Base-by-base conservation (phyloP, 2,888 invertebrate genomes). In the Phasia obesa region DNA sequence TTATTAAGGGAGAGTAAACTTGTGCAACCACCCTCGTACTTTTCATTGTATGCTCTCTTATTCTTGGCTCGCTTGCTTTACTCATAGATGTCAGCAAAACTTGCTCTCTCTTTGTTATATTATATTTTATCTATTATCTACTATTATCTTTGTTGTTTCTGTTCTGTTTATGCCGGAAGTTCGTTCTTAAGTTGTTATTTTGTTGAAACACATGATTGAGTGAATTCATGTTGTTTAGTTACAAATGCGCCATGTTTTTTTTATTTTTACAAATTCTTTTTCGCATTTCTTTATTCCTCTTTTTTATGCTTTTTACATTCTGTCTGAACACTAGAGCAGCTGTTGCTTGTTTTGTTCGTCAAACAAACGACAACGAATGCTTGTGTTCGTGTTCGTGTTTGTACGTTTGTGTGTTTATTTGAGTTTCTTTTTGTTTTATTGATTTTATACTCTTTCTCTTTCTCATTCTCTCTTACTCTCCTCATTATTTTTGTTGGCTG, bases 321-420 rank as follows among this genome's bases (percentile, higher is more conserved):
- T 49, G 23, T 17, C 38, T 49, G 19, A 70, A 59, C 49, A 53
- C 51, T 19, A 11, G 49, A 76, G 60, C 79, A 75, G 79, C 62
- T 83, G 79, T 83, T 83, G 83, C 75, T 83, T 79, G 38, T 59
- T 60, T 27, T 31, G n/a, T 62, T 75, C 19, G 42, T 57, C 15
- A 23, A 69, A 21, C 6, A n/a, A 6, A 35, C 53, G 31, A 25
- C 15, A 0, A 6, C 44, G 60, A 60, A n/a, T 51, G 38, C 35
- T 55, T 65, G 11, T 23, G 15, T 31, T 53, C 23, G 38, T 21
- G 49, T 21, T 74, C 47, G 69, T 25, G 25, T 51, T 19, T n/a
- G 7, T 55, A 25, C 27, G 27, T 23, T 25, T 75, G 13, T 13
- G 31, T 47, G 5, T 9, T 17, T n/a, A 2, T 47, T 44, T 44